phyloP scores from a whole-genome alignment of 2,113 vertebrate genomes.

The Mirounga angustirostris region DNA sequence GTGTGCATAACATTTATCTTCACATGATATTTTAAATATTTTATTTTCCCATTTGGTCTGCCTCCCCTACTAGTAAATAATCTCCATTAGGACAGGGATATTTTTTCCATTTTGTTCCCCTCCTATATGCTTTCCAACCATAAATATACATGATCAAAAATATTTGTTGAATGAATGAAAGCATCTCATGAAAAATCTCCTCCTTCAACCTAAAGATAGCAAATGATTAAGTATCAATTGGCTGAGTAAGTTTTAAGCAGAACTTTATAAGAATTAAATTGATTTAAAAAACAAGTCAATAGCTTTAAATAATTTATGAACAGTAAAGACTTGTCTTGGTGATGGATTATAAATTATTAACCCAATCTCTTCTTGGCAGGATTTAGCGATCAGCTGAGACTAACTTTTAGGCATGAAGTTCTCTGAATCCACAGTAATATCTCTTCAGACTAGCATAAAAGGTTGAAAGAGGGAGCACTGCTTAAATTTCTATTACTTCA shows the following conservation, averaged over 20 bases:
- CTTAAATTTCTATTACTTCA: neutral
- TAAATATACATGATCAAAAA: neutral
- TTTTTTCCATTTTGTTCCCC: neutral
- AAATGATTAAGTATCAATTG: conserved; percentile 12
- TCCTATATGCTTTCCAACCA: neutral
- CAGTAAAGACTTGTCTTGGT: neutral
- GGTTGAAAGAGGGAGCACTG: neutral
- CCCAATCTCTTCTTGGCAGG: neutral
- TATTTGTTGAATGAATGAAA: conserved; percentile 15
- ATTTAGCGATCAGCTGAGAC: neutral
- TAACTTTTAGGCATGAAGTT: neutral
- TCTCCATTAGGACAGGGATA: neutral
- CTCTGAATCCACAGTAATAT: neutral
- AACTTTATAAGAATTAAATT: neutral
- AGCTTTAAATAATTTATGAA: conserved; percentile 58
- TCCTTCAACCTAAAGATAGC: neutral
- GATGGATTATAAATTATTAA: conserved; percentile 60
- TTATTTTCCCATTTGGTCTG: neutral
- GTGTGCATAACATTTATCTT: neutral
- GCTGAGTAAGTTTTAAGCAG: conserved; percentile 21
- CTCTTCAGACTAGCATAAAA: neutral
- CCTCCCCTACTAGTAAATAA: neutral
- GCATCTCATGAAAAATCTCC: neutral
- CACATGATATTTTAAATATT: neutral
- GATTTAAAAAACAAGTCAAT: conserved; percentile 40